A percentile compares a stretch with the other conserved stretches of the same genome.
These are phyloP conservation scores for Conopomorpha cramerella DNA, from an alignment of 1,140 invertebrate genomes.

Conservation along the genomic window DNA sequence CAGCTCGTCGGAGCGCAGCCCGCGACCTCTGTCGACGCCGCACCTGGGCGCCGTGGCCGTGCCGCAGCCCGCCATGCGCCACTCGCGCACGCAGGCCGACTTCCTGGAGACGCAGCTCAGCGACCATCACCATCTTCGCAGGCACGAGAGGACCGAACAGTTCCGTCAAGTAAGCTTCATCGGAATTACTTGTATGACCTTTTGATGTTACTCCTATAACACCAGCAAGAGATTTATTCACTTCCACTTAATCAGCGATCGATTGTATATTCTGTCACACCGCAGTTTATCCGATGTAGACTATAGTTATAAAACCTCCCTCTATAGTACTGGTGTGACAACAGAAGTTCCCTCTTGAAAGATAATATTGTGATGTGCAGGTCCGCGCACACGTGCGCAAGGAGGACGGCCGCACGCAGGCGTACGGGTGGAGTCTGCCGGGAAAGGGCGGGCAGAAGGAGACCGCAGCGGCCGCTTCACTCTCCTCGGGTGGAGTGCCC, in stretches of 20 bases:
- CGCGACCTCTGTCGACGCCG: conserved; percentile 48
- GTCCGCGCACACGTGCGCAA: conserved; percentile 93
- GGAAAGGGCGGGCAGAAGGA: conserved; percentile 61
- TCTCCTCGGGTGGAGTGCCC: conserved; percentile 76
- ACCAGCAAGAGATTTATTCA: no score
- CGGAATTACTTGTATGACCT: no score
- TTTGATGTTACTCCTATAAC: no score
- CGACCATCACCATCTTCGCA: conserved; percentile 30
- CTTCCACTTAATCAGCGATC: no score
- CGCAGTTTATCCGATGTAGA: no score
- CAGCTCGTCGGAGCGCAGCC: conserved; percentile 41
- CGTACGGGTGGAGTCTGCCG: conserved; percentile 98
- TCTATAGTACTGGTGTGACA: no score
- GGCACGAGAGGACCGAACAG: conserved; percentile 46
- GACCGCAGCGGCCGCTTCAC: conserved; percentile 36
- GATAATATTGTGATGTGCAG: conserved; percentile 32
- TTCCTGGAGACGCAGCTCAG: conserved; percentile 46
- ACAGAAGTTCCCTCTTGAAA: no score
- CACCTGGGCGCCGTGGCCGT: conserved; percentile 36
- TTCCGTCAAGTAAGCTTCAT: conserved; percentile 46
- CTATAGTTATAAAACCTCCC: no score
- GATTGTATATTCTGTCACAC: no score
- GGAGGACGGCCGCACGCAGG: conserved; percentile 91
- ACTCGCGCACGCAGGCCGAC: conserved; percentile 48
- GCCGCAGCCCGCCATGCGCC: conserved; percentile 28